Base-by-base conservation (phyloP, 2,888 invertebrate genomes). In the Hydropsyche betteni region DNA sequence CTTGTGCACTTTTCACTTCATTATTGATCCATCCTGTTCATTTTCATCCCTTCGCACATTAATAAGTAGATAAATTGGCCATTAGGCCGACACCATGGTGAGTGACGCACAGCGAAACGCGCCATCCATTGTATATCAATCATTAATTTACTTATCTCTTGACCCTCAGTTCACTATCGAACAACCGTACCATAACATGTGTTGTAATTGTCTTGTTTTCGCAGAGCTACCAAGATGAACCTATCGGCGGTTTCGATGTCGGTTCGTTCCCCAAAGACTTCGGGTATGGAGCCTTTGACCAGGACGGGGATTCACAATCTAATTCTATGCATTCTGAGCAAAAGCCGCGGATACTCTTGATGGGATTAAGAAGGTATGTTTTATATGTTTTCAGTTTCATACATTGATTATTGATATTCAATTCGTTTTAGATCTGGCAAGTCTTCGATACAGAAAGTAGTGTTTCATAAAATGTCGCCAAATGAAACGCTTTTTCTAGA, bases 391-490 rank as follows among this genome's bases (percentile, higher is more conserved):
- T 61, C 10, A 10, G 52, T n/a, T n/a, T 55, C 7, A 24, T 10
- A 16, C 4, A 6, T 14, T 55, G 14, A 55, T 24, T 14, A 12
- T 55, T 55, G n/a, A 52, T 52, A 52, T 55, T 55, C n/a, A 1
- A 8, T 44, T 44, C 44, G 10, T 44, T 44, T 80, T 83, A 95
- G 99, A 84, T 98, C 98, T 82, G 99, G 99, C 69, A 99, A 99
- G 85, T 98, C 99, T 72, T 99, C 99, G 0, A 99, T 99, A 82
- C 97, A 98, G 84, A 99, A 99, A 89, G 99, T 99, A 4, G 99
- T 99, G n/a, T 99, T 99, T 84, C 99, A 99, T 85, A 99, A 99
- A 88, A 99, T 99, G 97, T 98, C 99, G 2, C 99, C 99, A 1
- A 99, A 99, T 87, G 99, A 99, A 87, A 99, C 99, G 0, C 88